phyloP scores from a whole-genome alignment of 2,113 vertebrate genomes.

The Garra rufa region DNA sequence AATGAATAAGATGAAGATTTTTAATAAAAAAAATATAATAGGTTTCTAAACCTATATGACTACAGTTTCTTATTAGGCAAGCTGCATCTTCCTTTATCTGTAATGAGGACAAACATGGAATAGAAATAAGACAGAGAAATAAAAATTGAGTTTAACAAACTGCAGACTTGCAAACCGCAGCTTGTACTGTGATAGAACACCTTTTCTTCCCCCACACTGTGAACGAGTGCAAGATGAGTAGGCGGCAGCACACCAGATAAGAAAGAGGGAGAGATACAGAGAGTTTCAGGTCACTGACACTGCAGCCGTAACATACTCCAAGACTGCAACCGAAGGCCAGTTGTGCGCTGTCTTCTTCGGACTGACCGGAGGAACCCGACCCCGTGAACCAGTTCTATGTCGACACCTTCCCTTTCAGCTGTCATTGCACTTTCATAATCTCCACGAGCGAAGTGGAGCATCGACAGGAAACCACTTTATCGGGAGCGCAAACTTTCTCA shows the following conservation, averaged over 20 bases:
- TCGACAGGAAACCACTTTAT: slow-evolving; percentile 77
- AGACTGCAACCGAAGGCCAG: slow-evolving; percentile 61
- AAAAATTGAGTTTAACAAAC: slow-evolving; percentile 30
- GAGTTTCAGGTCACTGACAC: slow-evolving; percentile 68
- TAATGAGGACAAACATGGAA: background rate
- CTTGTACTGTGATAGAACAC: slow-evolving; percentile 51
- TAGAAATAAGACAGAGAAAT: slow-evolving; percentile 33
- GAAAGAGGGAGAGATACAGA: slow-evolving; percentile 53
- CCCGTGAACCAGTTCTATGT: slow-evolving; percentile 57
- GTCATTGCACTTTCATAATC: slow-evolving; percentile 61
- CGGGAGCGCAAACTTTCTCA: slow-evolving; percentile 63
- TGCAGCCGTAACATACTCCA: slow-evolving; percentile 56
- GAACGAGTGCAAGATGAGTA: slow-evolving; percentile 63
- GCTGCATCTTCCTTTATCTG: background rate
- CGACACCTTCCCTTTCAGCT: slow-evolving; percentile 63
- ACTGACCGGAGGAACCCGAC: slow-evolving; percentile 55
- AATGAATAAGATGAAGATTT: background rate
- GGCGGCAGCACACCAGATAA: slow-evolving; percentile 61
- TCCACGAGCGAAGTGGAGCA: slow-evolving; percentile 67
- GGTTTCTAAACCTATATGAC: background rate
- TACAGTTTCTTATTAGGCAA: background rate
- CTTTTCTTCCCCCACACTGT: slow-evolving; percentile 48
- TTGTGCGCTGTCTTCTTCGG: background rate
- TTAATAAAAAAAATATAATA: too few species aligned
- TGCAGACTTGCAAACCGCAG: slow-evolving; percentile 60